Evolutionary conservation across 2,888 invertebrate species (phyloP), one percentile per base, ranked within the genome.

Genomic region (Sesia apiformis): DNA sequence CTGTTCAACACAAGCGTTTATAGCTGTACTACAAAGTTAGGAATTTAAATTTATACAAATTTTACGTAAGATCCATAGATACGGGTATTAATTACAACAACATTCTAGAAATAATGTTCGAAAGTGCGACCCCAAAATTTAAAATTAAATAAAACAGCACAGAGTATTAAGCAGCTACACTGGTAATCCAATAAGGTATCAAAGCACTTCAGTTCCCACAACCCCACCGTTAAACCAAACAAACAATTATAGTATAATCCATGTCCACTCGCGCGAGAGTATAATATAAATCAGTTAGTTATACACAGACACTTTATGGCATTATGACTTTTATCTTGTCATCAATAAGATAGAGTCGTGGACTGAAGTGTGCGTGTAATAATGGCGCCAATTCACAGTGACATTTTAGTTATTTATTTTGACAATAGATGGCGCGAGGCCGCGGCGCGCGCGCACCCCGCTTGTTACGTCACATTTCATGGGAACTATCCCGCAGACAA

Each of bases 211-310:
- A 68, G 53, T 81, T 85, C 85, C 75, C 84, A 81, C 75, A 76
- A 65, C 66, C 62, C 60, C 69, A 71, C 72, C 78, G 76, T 61
- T 66, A 68, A 66, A 67, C 70, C 65, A 86, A 88, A 88, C 84
- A 88, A 87, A 87, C 83, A 82, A 87, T 87, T 85, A 86, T 84
- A 78, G 69, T 66, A 81, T 84, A 81, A 86, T 87, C 85, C 80
- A 72, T 68, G 68, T 65, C 73, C 76, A 79, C 78, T 81, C 84
- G 72, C 67, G 75, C 80, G 79, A 69, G 64, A 63, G 56, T 65
- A 74, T 71, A 74, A 74, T 78, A 87, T 87, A 87, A 84, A 83
- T 79, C 76, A 76, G 71, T 58, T 72, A 70, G 69, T 23, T 23
- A 23, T 23, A 23, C 23, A 23, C 23, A 23, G 23, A 23, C 23